phyloP scores from a whole-genome alignment of 2,797 vertebrate species.

The Sebastes taczanowskii region DNA sequence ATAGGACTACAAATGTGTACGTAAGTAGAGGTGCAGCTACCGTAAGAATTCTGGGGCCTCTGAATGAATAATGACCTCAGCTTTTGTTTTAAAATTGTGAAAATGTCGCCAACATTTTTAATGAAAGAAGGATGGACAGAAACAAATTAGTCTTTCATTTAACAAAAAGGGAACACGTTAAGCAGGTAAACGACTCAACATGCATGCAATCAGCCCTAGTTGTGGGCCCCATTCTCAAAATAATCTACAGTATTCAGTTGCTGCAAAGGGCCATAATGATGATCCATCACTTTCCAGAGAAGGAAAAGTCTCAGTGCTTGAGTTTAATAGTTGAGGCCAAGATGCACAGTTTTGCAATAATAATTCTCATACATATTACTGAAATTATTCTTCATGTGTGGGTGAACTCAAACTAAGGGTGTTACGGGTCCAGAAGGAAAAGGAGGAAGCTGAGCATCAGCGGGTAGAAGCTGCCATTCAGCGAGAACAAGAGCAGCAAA shows the following conservation, averaged over 20 bases:
- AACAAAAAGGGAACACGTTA: background rate
- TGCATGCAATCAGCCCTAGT: background rate
- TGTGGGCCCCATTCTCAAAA: background rate
- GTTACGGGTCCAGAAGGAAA: too few relatives aligned
- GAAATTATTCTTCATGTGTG: background rate
- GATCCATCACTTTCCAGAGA: background rate
- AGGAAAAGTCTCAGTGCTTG: background rate
- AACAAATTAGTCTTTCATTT: background rate
- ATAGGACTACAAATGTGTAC: too few relatives aligned
- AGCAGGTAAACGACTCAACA: background rate
- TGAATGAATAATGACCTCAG: background rate
- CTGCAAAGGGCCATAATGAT: background rate
- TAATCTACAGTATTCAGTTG: background rate
- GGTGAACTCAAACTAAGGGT: too few relatives aligned
- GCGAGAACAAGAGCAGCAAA: too few relatives aligned
- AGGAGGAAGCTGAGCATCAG: too few relatives aligned
- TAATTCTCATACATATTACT: background rate
- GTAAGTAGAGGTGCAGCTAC: background rate
- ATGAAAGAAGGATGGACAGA: background rate
- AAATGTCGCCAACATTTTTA: background rate
- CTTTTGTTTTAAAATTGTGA: background rate
- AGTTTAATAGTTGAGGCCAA: background rate
- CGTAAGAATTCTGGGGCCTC: background rate
- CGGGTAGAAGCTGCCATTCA: too few relatives aligned
- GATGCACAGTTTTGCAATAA: background rate